phyloP scores from a whole-genome alignment of 2,888 invertebrate genomes.

The Dryococelus australis region DNA sequence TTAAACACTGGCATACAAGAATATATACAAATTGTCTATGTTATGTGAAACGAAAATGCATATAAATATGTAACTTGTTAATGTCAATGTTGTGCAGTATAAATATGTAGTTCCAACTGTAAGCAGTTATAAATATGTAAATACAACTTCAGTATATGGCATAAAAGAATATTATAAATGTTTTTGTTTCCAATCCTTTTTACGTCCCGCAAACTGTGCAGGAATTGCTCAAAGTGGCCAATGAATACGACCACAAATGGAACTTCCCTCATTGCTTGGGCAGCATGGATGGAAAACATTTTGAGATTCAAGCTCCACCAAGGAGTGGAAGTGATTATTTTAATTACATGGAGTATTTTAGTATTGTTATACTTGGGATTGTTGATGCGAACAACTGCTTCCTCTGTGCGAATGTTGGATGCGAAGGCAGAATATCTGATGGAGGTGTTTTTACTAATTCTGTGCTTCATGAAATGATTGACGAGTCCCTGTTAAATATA shows the following conservation, averaged over 20 bases:
- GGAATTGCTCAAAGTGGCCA: neutral
- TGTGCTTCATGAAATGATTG: neutral
- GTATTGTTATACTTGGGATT: neutral
- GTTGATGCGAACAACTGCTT: neutral
- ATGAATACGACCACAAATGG: neutral
- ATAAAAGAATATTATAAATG: neutral
- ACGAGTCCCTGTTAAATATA: neutral
- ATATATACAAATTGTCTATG: too few species aligned
- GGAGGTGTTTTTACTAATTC: neutral
- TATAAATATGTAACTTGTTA: neutral
- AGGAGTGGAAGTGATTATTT: neutral
- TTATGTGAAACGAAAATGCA: neutral
- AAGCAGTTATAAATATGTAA: neutral
- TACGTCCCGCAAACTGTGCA: conserved; percentile 3
- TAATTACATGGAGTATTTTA: neutral
- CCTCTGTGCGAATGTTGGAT: neutral
- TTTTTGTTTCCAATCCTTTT: neutral
- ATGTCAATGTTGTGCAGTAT: neutral
- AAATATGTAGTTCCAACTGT: neutral
- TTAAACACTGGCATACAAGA: neutral
- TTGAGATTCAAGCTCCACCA: neutral
- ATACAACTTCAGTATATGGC: neutral
- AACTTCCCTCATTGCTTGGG: conserved; percentile 20
- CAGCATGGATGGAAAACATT: neutral
- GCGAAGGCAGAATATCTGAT: conserved; percentile 3